Conservation (phyloP, 2,888 invertebrate genomes). For the Omphaloscelis lunosa region DNA sequence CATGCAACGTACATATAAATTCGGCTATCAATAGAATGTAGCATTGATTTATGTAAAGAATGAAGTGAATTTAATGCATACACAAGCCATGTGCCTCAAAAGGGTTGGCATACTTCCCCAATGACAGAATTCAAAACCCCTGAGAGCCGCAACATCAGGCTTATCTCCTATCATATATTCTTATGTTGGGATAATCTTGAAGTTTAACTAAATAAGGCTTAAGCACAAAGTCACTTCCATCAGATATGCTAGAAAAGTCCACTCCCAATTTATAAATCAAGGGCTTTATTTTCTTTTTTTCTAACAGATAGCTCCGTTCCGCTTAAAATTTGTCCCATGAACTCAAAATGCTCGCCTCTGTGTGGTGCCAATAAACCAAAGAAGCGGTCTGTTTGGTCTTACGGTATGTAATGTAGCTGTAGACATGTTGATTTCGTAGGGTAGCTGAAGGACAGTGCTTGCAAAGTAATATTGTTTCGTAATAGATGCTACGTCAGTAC, state of each 20-base stretch:
- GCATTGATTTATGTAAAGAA: slow-evolving; percentile 25
- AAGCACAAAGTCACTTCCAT: background rate
- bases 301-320: slow-evolving; percentile 20
- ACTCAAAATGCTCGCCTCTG: slow-evolving; percentile 13
- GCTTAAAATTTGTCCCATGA: background rate
- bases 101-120: slow-evolving; percentile 5
- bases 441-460: slow-evolving; percentile 27
- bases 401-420: slow-evolving; percentile 47
- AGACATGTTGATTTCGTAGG: slow-evolving; percentile 18
- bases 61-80: slow-evolving; percentile 8
- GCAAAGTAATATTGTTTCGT: slow-evolving; percentile 36
- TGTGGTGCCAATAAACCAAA: slow-evolving; percentile 40
- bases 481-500: slow-evolving; percentile 46
- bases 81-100: slow-evolving; percentile 1
- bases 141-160: background rate
- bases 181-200: background rate
- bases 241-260: background rate
- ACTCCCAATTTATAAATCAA: slow-evolving; percentile 7
- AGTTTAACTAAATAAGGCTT: background rate
- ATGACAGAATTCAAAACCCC: background rate
- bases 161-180: background rate
- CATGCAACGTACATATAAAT: slow-evolving; percentile 33
- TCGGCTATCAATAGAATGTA: slow-evolving; percentile 22
- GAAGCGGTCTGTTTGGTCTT: slow-evolving; percentile 50
- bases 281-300: slow-evolving; percentile 13